Evolutionary conservation across 2,888 invertebrate species (phyloP).

Genomic region (Mylabris sibirica): DNA sequence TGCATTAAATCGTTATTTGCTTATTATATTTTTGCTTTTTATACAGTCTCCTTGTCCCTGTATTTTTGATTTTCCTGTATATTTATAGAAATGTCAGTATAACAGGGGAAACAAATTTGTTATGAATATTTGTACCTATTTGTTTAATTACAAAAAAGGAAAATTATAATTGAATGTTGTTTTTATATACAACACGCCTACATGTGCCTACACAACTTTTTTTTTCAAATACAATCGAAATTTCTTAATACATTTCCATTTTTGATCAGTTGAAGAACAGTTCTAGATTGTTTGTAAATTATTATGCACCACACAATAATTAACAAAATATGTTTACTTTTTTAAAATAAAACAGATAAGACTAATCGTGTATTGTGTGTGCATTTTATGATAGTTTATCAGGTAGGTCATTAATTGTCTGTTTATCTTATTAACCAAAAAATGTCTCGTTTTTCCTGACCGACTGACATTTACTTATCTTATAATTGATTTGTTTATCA

Average conservation of each 20-base stretch:
- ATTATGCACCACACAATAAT: neutral
- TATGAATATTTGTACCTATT: slow-evolving; percentile 12
- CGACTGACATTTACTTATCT: slow-evolving; percentile 1
- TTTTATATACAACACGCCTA: neutral
- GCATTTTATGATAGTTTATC: slow-evolving; percentile 5
- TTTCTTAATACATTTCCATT: neutral
- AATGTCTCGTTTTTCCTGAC: neutral
- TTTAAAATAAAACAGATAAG: neutral
- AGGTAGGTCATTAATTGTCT: slow-evolving; percentile 4
- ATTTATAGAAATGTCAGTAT: slow-evolving; percentile 14
- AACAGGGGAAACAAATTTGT: neutral
- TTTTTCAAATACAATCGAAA: neutral
- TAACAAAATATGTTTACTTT: neutral
- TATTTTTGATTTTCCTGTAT: slow-evolving; percentile 24
- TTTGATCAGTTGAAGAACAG: neutral
- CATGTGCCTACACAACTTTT: neutral
- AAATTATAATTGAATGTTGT: neutral
- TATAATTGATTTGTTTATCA: neutral
- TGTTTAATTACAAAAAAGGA: neutral
- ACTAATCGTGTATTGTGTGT: neutral
- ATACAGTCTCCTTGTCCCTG: slow-evolving; percentile 32
- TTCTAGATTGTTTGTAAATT: neutral
- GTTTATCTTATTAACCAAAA: slow-evolving; percentile 3
- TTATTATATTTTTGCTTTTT: slow-evolving; percentile 46
- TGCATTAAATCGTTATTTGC: slow-evolving; percentile 50